phyloP scores from a whole-genome alignment of 1,140 invertebrate genomes.

The Scaptomyza hsui region DNA sequence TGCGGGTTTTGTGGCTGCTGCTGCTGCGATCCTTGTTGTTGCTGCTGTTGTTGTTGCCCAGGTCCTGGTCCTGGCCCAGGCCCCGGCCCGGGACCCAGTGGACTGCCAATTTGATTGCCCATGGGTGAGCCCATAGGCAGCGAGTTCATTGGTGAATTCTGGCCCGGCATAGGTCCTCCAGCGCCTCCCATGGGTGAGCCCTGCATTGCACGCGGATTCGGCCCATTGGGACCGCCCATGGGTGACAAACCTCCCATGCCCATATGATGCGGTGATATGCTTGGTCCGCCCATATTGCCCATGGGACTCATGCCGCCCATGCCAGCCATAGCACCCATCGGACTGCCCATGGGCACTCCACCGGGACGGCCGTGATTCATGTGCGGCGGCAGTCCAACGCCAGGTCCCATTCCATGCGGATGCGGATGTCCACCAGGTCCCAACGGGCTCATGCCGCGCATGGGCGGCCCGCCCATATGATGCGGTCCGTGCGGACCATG shows the following conservation, averaged over 20 bases:
- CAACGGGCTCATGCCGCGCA: slow-evolving; percentile 90
- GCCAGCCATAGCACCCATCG: slow-evolving; percentile 84
- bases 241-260: slow-evolving; percentile 87
- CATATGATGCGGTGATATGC: slow-evolving; percentile 87
- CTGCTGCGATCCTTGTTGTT: slow-evolving; percentile 26
- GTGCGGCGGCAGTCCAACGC: slow-evolving; percentile 78
- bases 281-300: slow-evolving; percentile 84
- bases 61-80: slow-evolving; percentile 85
- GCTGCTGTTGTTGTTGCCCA: slow-evolving; percentile 35
- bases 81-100: slow-evolving; percentile 88
- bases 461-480: slow-evolving; percentile 86
- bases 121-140: slow-evolving; percentile 89
- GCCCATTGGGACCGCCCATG: slow-evolving; percentile 85
- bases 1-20: slow-evolving; percentile 75
- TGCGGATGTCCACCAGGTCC: slow-evolving; percentile 82
- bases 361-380: slow-evolving; percentile 81
- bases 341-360: slow-evolving; percentile 80
- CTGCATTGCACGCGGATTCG: slow-evolving; percentile 86
- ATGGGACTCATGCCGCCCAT: slow-evolving; percentile 86
- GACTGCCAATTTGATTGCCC: slow-evolving; percentile 89
- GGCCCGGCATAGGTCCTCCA: slow-evolving; percentile 84
- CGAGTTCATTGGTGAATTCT: slow-evolving; percentile 88
- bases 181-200: slow-evolving; percentile 85
- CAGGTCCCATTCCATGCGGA: slow-evolving; percentile 78
- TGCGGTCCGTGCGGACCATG: slow-evolving; percentile 83